phyloP scores from a whole-genome alignment of 2,113 vertebrate genomes.

The Myiagra hebetior region DNA sequence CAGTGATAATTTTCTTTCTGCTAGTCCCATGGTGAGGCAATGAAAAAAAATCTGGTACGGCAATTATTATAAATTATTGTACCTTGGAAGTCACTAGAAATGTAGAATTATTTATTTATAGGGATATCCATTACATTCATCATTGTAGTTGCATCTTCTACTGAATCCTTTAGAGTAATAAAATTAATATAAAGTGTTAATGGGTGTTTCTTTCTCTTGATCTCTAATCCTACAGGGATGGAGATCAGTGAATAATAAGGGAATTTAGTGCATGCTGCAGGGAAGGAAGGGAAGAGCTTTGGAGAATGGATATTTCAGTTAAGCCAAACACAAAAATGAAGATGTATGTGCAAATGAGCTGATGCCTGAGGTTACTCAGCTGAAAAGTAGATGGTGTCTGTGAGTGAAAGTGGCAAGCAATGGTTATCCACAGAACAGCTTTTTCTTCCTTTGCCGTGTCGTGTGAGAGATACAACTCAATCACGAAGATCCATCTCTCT shows the following conservation, averaged over 20 bases:
- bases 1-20: neutral
- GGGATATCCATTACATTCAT: neutral
- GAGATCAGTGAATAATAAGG: neutral
- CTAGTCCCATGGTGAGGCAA: neutral
- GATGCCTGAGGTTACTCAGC: neutral
- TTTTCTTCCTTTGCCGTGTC: neutral
- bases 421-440: neutral
- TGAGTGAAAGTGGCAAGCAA: neutral
- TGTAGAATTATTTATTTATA: slow-evolving; percentile 1
- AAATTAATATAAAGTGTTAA: neutral
- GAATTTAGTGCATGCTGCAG: neutral
- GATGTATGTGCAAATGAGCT: neutral
- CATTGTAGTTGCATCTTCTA: neutral
- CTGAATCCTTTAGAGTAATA: neutral
- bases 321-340: neutral
- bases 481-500: neutral
- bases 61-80: neutral
- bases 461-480: neutral
- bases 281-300: neutral
- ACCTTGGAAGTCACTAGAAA: slow-evolving; percentile 10
- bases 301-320: neutral
- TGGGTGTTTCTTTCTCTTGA: neutral
- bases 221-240: neutral
- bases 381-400: neutral
- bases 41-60: neutral